Base-by-base conservation (phyloP, 1,140 invertebrate species). In the Drosophila suzukii region DNA sequence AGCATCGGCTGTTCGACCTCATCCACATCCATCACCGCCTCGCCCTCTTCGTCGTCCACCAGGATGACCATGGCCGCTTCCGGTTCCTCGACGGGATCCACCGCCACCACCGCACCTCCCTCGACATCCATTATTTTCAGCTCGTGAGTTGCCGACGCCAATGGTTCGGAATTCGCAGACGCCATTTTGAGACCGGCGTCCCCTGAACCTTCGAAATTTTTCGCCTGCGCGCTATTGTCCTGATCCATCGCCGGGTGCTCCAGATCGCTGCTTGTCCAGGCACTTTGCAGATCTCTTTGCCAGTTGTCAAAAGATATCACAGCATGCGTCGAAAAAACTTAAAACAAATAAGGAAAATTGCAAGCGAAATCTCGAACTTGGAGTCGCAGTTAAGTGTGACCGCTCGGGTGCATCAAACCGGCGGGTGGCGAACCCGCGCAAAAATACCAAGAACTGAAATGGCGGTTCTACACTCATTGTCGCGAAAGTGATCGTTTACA, bases 71-170 rank as follows among this genome's bases (percentile, higher is more conserved):
- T 11, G 39, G 11, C 8, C 46, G 8, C 10, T 7, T 24, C 43
- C 6, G 38, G 13, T 15, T 51, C 49, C n/a, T 51, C 49, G n/a
- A 34, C 30, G n/a, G 30, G 30, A 51, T 32, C 49, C 30, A 8
- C n/a, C n/a, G 7, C 49, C 11, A 34, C 20, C 20, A 54, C 36
- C 2, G 82, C 71, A 2, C 82, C 79, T 2, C 82, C 79, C 12
- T 89, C 83, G 2, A 88, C 79, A 11, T 89, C 84, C 84, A 89
- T 63, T 15, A 89, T 89, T 70, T 80, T 79, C 3, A 86, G 47
- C 43, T 89, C 84, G 57, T 86, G 63, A 0, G 56, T 46, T n/a
- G 50, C 44, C 39, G 17, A 38, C 13, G 44, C 17, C 20, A 24
- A 24, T 1, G 41, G 6, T 49, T 66, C 43, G 50, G 41, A 17